Evolutionary conservation across 2,797 vertebrate genomes (phyloP), one percentile per base, ranked within the genome.

Genomic region (Glyptemys insculpta): DNA sequence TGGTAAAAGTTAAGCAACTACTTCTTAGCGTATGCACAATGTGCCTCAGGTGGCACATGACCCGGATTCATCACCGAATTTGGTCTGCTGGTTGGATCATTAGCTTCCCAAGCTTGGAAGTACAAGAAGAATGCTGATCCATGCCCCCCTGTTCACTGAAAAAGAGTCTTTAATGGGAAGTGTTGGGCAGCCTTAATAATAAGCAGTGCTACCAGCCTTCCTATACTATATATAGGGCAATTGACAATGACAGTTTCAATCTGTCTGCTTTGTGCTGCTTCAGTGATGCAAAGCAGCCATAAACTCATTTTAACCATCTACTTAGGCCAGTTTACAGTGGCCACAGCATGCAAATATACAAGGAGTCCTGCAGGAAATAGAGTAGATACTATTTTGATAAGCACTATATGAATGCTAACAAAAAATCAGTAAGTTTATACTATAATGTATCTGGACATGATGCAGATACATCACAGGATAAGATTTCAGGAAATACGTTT

Each of bases 401-500:
- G 2, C 1, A 74, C 19, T 86, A 1, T 54, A 2, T 72, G 87
- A 85, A 79, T 54, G 56, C 52, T 23, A 74, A 86, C 6, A 57
- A 90, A 18, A 8, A 87, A 8, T 21, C 56, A 87, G 15, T 53
- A 85, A 72, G 37, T 91, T 50, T 50, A 50, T 50, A 50, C 15
- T 50, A 16, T 50, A 50, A 50, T 50, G 50, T 50, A 50, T 50
- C 50, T 34, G 65, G 18, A 29, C 72, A n/a, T n/a, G 21, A 94
- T 93, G 59, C 0, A 1, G 31, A 62, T 82, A 4, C 12, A 68
- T 91, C 81, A 11, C 50, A 91, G 59, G 19, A 41, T 29, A 9
- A 47, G 74, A 81, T 53, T 57, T 92, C 85, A 89, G 83, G 52
- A 44, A 79, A 18, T 92, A 14, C 4, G 90, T 97, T 96, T 87